Conservation (phyloP, 2,888 invertebrate species). For the Drosophila crucigera region DNA sequence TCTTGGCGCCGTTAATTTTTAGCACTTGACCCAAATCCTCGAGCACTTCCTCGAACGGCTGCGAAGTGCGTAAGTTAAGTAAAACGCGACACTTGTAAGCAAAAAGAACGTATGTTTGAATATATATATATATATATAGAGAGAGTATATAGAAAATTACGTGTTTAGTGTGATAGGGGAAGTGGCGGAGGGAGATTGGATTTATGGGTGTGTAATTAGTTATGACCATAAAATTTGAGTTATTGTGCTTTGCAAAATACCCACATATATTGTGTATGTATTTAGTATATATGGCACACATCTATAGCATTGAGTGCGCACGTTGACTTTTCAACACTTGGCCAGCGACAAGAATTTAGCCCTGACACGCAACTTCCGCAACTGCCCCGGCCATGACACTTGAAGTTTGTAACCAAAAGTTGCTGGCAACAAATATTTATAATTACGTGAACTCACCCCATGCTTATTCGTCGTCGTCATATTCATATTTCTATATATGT, state of each 20-base stretch:
- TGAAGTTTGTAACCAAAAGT: conserved; percentile 40
- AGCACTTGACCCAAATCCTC: conserved; percentile 96
- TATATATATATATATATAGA: background rate
- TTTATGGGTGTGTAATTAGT: conserved; percentile 69
- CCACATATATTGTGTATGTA: background rate
- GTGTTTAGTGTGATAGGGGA: conserved; percentile 33
- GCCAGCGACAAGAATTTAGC: conserved; percentile 62
- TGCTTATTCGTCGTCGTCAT: background rate
- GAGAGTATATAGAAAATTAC: conserved; percentile 16
- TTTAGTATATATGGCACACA: background rate
- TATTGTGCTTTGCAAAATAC: conserved; percentile 33
- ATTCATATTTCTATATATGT: conserved; percentile 9
- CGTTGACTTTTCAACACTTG: conserved; percentile 70
- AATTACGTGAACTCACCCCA: conserved; percentile 53
- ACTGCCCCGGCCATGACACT: conserved; percentile 39
- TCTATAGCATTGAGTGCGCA: conserved; percentile 33
- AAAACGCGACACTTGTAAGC: conserved; percentile 92
- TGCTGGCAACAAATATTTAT: conserved; percentile 63
- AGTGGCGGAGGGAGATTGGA: conserved; percentile 28
- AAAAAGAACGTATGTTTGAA: conserved; percentile 1
- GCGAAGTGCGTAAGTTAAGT: conserved; percentile 95
- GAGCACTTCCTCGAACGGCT: conserved; percentile 97
- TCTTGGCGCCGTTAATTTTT: conserved; percentile 95
- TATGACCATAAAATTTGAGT: conserved; percentile 58
- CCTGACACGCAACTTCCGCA: conserved; percentile 79